A percentile compares a stretch with the other conserved stretches of the same genome.
Evolutionary conservation across 2,797 vertebrate species (phyloP).

Genomic region (Tarsius wallacei): DNA sequence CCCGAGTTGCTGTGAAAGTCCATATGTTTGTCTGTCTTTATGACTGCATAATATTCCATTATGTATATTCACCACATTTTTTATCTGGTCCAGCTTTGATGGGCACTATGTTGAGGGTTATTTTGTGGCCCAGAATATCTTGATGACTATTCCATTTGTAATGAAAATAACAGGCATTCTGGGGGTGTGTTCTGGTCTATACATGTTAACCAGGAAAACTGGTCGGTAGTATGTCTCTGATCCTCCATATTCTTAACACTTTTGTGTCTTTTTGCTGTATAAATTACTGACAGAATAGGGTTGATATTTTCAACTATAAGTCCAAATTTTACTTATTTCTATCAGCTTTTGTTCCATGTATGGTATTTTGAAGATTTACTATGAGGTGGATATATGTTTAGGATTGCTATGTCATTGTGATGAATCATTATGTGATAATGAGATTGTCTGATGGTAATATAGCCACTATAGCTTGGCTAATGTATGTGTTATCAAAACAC

Average conservation of each 20-base stretch:
- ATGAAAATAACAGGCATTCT: not conserved
- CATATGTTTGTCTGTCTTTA: no score
- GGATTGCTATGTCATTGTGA: not conserved
- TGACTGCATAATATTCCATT: no score
- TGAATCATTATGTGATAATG: not conserved
- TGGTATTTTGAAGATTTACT: not conserved
- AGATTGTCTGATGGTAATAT: not conserved
- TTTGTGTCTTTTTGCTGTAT: not conserved
- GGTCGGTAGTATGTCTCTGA: not conserved
- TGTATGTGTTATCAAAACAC: not conserved
- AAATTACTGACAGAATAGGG: not conserved
- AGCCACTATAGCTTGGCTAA: not conserved
- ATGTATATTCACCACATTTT: no score
- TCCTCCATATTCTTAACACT: not conserved
- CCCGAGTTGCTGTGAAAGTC: no score
- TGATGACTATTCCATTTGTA: not conserved
- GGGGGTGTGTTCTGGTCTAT: not conserved
- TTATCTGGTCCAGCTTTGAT: no score
- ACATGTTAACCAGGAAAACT: not conserved
- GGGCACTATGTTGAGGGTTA: not conserved
- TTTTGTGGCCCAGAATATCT: not conserved
- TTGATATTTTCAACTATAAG: not conserved
- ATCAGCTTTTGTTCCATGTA: not conserved
- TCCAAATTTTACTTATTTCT: not conserved
- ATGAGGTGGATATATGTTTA: not conserved